phyloP scores from a whole-genome alignment of 2,113 vertebrate genomes.

The Okapia johnstoni region DNA sequence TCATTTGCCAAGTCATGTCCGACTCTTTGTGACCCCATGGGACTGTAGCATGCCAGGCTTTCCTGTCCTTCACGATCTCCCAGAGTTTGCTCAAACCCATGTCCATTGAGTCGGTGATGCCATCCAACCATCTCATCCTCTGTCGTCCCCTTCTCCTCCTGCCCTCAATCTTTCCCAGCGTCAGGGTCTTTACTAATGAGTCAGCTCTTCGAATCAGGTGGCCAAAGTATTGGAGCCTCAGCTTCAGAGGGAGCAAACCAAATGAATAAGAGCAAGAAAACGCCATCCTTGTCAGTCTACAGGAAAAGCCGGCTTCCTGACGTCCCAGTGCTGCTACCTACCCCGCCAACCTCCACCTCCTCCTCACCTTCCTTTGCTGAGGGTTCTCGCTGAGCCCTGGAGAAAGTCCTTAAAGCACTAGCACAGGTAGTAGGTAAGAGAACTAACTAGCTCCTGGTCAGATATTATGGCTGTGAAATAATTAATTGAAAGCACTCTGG shows the following conservation, averaged over 20 bases:
- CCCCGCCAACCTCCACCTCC: no score
- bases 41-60: background rate
- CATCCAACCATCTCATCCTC: background rate
- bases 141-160: background rate
- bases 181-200: background rate
- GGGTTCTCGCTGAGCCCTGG: background rate
- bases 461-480: background rate
- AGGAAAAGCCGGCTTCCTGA: background rate
- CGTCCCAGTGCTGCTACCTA: background rate
- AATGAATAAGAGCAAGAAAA: background rate
- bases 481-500: background rate
- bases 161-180: background rate
- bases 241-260: background rate
- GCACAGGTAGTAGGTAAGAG: background rate
- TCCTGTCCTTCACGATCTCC: background rate
- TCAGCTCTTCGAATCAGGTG: background rate
- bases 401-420: background rate
- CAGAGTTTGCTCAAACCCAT: background rate
- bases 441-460: background rate
- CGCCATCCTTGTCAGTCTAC: background rate
- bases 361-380: background rate
- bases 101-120: background rate
- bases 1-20: background rate
- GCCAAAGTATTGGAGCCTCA: background rate
- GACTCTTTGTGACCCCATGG: background rate